These are phyloP conservation scores for Sanderia malayensis DNA, from an alignment of 30 jellyfish, hydroid and myxozoan species.

Conservation along the genomic window DNA sequence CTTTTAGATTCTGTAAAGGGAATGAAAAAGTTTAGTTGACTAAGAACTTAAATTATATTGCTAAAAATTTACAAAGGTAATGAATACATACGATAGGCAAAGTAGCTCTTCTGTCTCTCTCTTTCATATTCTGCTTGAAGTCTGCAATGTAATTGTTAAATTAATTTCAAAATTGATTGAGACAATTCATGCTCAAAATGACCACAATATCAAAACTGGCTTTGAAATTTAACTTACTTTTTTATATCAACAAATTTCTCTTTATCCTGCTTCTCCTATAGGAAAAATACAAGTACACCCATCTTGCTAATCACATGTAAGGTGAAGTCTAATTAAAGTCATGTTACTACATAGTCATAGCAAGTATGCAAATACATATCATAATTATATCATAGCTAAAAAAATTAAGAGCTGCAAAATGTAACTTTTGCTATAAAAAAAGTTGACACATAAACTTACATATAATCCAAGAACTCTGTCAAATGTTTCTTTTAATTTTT, in stretches of 20 bases:
- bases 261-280: constrained; percentile 80
- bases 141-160: constrained; percentile 12
- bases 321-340: too few species aligned
- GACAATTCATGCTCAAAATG: too few species aligned
- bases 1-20: constrained; percentile 62
- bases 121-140: constrained; percentile 84
- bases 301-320: too few species aligned
- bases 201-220: too few species aligned
- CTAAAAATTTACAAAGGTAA: not conserved
- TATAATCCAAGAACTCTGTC: constrained; percentile 70
- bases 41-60: not conserved
- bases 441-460: constrained; percentile 50
- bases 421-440: too few species aligned
- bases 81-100: constrained; percentile 79
- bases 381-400: too few species aligned
- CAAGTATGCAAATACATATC: too few species aligned
- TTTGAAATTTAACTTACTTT: constrained; percentile 62
- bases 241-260: constrained; percentile 87
- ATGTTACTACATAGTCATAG: too few species aligned
- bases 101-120: constrained; percentile 77
- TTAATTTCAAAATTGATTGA: too few species aligned
- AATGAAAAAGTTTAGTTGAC: not conserved
- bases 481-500: constrained; percentile 82
- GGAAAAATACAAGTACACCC: too few species aligned
- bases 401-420: too few species aligned